phyloP scores from a whole-genome alignment of 2,797 vertebrate genomes.

The Calcarius lapponicus region DNA sequence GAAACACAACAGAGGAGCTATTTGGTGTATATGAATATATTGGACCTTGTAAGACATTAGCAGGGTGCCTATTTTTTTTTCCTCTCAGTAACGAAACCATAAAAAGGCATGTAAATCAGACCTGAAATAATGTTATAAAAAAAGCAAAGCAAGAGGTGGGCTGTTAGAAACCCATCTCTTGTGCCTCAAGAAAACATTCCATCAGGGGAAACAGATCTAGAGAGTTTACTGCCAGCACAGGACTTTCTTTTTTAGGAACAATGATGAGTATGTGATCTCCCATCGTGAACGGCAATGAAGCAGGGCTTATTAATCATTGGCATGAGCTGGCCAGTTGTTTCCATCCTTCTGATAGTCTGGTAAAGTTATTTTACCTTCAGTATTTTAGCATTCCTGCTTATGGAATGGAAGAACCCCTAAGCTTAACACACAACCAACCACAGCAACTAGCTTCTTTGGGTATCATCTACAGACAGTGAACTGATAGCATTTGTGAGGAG shows the following conservation, averaged over 20 bases:
- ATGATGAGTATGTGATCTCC: neutral
- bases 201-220: neutral
- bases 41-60: neutral
- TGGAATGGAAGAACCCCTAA: neutral
- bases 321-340: neutral
- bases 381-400: neutral
- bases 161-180: neutral
- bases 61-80: neutral
- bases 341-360: neutral
- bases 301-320: neutral
- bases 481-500: neutral
- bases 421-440: neutral
- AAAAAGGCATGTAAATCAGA: neutral
- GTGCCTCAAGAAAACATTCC: neutral
- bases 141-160: neutral
- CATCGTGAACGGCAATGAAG: accelerated
- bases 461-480: neutral
- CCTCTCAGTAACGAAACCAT: neutral
- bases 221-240: neutral
- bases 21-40: neutral
- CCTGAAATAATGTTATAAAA: neutral
- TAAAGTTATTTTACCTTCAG: neutral
- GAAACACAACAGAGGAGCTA: neutral
- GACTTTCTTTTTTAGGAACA: neutral
- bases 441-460: neutral